Evolutionary conservation across 2,888 invertebrate genomes (phyloP).

Genomic region (Dasypolia templi): DNA sequence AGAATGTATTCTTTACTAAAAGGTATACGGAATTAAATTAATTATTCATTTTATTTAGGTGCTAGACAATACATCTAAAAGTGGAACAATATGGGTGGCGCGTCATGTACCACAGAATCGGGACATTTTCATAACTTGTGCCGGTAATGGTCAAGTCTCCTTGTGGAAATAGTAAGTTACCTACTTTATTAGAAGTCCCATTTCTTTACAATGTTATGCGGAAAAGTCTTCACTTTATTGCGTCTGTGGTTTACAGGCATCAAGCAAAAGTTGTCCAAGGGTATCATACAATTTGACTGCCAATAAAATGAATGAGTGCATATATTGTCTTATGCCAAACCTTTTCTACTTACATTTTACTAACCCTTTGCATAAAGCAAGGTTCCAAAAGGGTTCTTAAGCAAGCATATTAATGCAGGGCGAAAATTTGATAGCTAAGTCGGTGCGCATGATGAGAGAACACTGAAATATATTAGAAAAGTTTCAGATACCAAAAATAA

Average conservation of each 20-base stretch:
- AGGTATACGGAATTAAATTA: background rate
- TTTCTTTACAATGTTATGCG: background rate
- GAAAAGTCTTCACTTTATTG: background rate
- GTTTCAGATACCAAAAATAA: too few relatives aligned
- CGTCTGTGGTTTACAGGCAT: background rate
- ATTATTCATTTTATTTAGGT: conserved; percentile 74
- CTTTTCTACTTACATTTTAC: too few relatives aligned
- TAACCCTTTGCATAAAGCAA: too few relatives aligned
- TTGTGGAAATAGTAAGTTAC: conserved; percentile 98
- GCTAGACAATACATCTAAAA: conserved; percentile 82
- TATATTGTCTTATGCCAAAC: too few relatives aligned
- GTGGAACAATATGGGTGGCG: conserved; percentile 97
- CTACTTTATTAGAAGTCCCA: background rate
- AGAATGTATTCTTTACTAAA: background rate
- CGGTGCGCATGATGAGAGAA: too few relatives aligned
- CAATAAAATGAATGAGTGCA: too few relatives aligned
- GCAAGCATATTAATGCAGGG: too few relatives aligned
- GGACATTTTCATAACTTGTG: conserved; percentile 97
- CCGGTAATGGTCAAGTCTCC: conserved; percentile 96
- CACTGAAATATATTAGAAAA: too few relatives aligned
- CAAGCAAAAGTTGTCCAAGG: background rate
- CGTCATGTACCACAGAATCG: conserved; percentile 98
- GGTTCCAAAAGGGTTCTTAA: too few relatives aligned
- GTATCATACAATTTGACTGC: background rate
- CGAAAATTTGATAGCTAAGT: too few relatives aligned